Evolutionary conservation across 2,888 invertebrate species (phyloP).

Genomic region (Dryobotodes eremita): DNA sequence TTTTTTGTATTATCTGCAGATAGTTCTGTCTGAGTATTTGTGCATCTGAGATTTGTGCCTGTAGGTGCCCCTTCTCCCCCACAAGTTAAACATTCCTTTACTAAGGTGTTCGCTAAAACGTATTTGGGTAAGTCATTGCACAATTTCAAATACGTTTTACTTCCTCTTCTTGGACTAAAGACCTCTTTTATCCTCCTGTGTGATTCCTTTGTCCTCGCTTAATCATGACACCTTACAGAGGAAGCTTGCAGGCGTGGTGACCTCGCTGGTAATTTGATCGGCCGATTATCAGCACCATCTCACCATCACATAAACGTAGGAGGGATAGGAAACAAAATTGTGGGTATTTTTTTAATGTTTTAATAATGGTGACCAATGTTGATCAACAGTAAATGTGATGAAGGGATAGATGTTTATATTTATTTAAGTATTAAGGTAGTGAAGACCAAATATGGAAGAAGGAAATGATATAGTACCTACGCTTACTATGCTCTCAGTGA

Average conservation of each 20-base stretch:
- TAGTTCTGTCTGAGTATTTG: background rate
- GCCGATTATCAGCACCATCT: constrained; percentile 80
- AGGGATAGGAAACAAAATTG: constrained; percentile 65
- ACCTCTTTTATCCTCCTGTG: background rate
- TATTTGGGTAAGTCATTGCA: background rate
- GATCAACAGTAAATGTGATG: background rate
- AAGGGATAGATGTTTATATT: background rate
- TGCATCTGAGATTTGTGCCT: background rate
- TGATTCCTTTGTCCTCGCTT: constrained; percentile 43
- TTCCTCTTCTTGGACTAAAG: background rate
- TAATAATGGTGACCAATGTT: background rate
- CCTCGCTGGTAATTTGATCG: constrained; percentile 82
- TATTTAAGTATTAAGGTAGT: background rate
- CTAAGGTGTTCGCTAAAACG: background rate
- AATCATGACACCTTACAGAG: constrained; percentile 64
- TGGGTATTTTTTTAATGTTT: background rate
- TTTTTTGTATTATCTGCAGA: background rate
- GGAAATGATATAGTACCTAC: background rate
- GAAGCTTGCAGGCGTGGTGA: constrained; percentile 60
- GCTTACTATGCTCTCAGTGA: background rate
- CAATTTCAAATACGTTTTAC: background rate
- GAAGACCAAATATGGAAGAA: background rate
- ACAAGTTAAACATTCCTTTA: no score
- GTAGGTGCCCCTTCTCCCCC: background rate
- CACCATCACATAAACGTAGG: constrained; percentile 73